Conservation (phyloP, 1,140 invertebrate species). For the Akabosia matsudoensis region DNA sequence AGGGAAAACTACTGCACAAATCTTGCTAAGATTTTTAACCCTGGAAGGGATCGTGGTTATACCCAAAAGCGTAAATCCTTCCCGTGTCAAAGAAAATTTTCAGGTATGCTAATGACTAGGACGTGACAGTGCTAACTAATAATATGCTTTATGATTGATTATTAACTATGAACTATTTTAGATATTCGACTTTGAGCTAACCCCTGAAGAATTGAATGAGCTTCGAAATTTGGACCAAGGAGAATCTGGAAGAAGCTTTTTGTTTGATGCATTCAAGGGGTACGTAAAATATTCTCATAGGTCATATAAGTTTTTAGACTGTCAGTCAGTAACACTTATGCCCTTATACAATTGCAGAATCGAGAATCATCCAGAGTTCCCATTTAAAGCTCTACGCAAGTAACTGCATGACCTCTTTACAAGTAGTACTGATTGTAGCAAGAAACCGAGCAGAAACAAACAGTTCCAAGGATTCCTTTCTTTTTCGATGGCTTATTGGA, state of each 20-base stretch:
- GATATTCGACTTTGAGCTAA: constrained; percentile 61
- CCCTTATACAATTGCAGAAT: neutral
- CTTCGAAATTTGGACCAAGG: constrained; percentile 61
- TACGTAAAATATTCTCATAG: neutral
- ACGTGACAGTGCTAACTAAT: neutral
- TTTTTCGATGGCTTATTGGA: too few species aligned
- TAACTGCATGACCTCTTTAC: too few species aligned
- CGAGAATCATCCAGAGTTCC: constrained; percentile 1
- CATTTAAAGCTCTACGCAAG: too few species aligned
- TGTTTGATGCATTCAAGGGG: constrained; percentile 52
- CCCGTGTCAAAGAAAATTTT: constrained; percentile 65
- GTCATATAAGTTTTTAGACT: neutral
- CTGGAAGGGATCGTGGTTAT: constrained; percentile 73
- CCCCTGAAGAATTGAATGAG: constrained; percentile 54
- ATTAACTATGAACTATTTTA: constrained; percentile 45
- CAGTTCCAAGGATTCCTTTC: too few species aligned
- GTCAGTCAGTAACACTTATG: neutral
- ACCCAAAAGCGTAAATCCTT: constrained; percentile 74
- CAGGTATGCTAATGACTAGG: constrained; percentile 33
- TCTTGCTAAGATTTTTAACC: constrained; percentile 71
- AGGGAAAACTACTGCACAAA: constrained; percentile 69
- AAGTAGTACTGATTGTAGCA: too few species aligned
- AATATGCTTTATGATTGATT: neutral
- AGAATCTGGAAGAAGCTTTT: constrained; percentile 57
- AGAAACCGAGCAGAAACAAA: too few species aligned